phyloP scores from a whole-genome alignment of 2,797 vertebrate genomes.

The Myripristis jacobus region DNA sequence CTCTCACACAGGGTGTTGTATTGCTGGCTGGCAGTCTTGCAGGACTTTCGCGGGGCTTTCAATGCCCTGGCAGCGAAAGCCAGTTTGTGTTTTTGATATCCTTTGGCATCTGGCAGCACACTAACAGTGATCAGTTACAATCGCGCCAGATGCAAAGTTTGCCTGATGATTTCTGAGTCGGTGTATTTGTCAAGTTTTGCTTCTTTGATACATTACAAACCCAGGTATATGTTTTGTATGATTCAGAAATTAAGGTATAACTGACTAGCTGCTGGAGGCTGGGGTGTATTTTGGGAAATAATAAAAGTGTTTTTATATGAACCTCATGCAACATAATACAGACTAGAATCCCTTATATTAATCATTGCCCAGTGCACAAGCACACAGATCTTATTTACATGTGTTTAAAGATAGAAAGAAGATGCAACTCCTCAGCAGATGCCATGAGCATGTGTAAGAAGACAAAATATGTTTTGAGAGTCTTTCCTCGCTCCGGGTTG shows the following conservation, averaged over 20 bases:
- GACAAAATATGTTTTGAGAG: constrained; percentile 54
- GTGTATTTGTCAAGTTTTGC: constrained; percentile 3
- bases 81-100: too few relatives aligned
- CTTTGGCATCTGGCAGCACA: too few relatives aligned
- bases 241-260: constrained; percentile 31
- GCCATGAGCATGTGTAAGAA: constrained; percentile 53
- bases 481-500: constrained; percentile 44
- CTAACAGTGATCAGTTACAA: constrained; percentile 1
- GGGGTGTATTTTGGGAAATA: constrained; percentile 33
- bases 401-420: constrained; percentile 57
- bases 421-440: constrained; percentile 71
- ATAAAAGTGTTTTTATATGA: constrained; percentile 65
- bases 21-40: background rate
- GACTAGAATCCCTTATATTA: constrained; percentile 52
- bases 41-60: constrained; percentile 5
- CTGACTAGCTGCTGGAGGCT: constrained; percentile 29
- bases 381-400: constrained; percentile 64
- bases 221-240: constrained; percentile 23
- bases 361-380: constrained; percentile 57
- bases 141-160: background rate
- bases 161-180: constrained; percentile 12
- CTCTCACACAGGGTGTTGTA: background rate
- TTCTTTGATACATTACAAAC: constrained; percentile 32
- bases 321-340: constrained; percentile 67
- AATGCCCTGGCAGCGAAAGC: background rate